Evolutionary conservation across 1,140 invertebrate genomes (phyloP).

Genomic region (Berghia stephanieae): DNA sequence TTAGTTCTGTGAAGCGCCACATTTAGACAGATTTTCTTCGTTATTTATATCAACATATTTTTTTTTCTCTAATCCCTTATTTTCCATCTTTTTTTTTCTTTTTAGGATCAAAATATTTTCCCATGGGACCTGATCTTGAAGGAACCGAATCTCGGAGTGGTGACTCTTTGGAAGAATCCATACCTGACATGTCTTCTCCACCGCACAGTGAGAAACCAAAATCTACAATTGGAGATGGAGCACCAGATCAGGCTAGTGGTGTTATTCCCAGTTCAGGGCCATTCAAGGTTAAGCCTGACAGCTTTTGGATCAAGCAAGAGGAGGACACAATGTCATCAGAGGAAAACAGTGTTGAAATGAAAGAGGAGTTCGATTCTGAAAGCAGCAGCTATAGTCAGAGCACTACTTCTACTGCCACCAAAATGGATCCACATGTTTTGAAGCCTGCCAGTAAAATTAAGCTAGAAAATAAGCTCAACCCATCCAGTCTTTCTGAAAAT

Average conservation of each 20-base stretch:
- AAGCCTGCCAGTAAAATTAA: background rate
- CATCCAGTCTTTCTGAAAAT: background rate
- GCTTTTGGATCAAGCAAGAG: slow-evolving; percentile 51
- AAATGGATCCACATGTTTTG: background rate
- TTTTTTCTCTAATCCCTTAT: slow-evolving; percentile 20
- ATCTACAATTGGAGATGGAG: background rate
- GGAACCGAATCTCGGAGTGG: slow-evolving; percentile 54
- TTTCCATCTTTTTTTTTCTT: background rate
- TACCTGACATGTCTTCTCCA: slow-evolving; percentile 49
- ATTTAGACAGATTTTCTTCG: slow-evolving; percentile 4
- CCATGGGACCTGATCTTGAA: slow-evolving; percentile 47
- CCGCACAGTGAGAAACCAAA: slow-evolving; percentile 23
- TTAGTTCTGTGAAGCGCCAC: slow-evolving; percentile 28
- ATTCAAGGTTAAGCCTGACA: slow-evolving; percentile 47
- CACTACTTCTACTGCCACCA: background rate
- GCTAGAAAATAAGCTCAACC: background rate
- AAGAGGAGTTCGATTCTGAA: slow-evolving; percentile 46
- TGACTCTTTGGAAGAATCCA: slow-evolving; percentile 56
- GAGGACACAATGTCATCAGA: slow-evolving; percentile 7
- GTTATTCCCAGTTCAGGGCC: slow-evolving; percentile 20
- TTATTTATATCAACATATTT: slow-evolving; percentile 20
- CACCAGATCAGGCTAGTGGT: background rate
- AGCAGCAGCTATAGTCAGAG: slow-evolving; percentile 1
- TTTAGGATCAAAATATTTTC: slow-evolving; percentile 22
- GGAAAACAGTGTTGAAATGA: too few relatives aligned